Evolutionary conservation across 2,797 vertebrate species (phyloP).

Genomic region (Sciurus vulgaris): DNA sequence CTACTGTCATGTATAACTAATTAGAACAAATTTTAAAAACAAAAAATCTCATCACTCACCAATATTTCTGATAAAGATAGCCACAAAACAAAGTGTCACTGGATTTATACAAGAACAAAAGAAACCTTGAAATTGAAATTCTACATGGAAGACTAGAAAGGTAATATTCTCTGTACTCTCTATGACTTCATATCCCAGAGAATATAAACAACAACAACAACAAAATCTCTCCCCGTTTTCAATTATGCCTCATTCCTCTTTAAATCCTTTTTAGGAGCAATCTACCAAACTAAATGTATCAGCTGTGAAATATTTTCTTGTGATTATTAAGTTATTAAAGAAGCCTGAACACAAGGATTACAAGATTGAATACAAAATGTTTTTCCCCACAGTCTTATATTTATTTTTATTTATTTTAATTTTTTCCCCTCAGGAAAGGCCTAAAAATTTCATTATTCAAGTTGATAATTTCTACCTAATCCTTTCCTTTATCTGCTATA

Average conservation of each 20-base stretch:
- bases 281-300: background rate
- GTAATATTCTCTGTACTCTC: background rate
- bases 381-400: background rate
- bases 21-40: too few relatives aligned
- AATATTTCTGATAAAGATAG: slow-evolving; percentile 43
- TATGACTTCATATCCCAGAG: background rate
- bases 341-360: background rate
- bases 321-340: slow-evolving; percentile 49
- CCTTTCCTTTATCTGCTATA: background rate
- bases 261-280: slow-evolving; percentile 18
- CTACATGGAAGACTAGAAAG: background rate
- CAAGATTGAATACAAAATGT: background rate
- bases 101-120: background rate
- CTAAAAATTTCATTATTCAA: background rate
- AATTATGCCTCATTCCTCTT: background rate
- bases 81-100: background rate
- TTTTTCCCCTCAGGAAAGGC: background rate
- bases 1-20: too few relatives aligned
- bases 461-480: background rate
- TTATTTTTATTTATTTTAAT: background rate
- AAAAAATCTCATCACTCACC: background rate
- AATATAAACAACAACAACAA: background rate
- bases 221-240: background rate
- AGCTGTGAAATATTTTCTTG: background rate
- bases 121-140: slow-evolving; percentile 40